Percentiles rank a stretch among this genome's conserved stretches.
Evolutionary conservation across 2,797 vertebrate species (phyloP).

Genomic region (Pseudochaenichthys georgianus): DNA sequence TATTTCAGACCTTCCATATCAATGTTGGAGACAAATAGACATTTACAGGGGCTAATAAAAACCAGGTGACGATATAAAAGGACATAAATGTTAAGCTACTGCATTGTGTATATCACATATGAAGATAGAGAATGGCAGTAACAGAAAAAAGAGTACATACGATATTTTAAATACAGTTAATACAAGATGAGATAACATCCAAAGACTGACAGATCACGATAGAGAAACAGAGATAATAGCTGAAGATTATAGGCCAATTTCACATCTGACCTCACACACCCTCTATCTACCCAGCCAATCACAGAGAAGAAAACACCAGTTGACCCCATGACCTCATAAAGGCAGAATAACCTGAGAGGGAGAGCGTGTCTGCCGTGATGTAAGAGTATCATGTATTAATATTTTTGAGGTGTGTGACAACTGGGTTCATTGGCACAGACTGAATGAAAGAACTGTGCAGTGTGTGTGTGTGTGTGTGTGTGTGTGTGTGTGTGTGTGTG

Average conservation of each 20-base stretch:
- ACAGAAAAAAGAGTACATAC: background rate
- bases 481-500: background rate
- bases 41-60: background rate
- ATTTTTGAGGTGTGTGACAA: constrained; percentile 9
- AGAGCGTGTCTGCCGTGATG: constrained; percentile 19
- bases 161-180: background rate
- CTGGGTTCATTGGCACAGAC: constrained; percentile 14
- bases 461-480: background rate
- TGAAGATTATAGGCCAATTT: constrained; percentile 29
- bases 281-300: constrained; percentile 24
- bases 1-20: constrained; percentile 6
- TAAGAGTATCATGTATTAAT: constrained; percentile 23
- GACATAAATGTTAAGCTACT: constrained; percentile 9
- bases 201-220: constrained; percentile 11
- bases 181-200: constrained; percentile 2
- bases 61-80: background rate
- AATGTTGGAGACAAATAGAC: constrained; percentile 8
- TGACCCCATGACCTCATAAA: constrained; percentile 39
- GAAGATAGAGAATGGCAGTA: background rate
- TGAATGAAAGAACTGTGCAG: constrained; percentile 2
- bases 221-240: constrained; percentile 16
- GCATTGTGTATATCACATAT: background rate
- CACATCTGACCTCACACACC: constrained; percentile 22
- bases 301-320: constrained; percentile 27
- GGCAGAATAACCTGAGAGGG: background rate